Evolutionary conservation across 2,888 invertebrate species (phyloP).

Genomic region (Pimpla rufipes): DNA sequence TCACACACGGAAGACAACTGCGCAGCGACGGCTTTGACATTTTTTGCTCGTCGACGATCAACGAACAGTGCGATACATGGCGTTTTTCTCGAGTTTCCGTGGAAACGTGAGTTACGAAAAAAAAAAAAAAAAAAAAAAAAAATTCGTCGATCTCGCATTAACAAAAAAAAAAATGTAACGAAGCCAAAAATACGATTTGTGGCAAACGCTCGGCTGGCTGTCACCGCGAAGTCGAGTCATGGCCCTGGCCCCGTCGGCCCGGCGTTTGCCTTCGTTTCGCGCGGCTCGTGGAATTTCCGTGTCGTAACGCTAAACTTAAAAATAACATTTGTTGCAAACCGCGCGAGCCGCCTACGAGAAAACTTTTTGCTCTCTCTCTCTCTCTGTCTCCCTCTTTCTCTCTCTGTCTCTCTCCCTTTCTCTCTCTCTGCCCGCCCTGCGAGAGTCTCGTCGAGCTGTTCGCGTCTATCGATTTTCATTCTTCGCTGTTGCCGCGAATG

Average conservation of each 20-base stretch:
- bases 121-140: background rate
- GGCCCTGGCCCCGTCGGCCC: slow-evolving; percentile 6
- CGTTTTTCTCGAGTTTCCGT: slow-evolving; percentile 52
- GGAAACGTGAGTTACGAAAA: slow-evolving; percentile 49
- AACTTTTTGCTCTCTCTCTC: slow-evolving; percentile 8
- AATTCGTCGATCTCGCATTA: background rate
- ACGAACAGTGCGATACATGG: slow-evolving; percentile 44
- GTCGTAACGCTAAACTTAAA: slow-evolving; percentile 51
- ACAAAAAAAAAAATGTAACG: background rate
- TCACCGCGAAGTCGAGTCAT: background rate
- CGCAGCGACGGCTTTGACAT: slow-evolving; percentile 34
- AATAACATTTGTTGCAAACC: slow-evolving; percentile 56
- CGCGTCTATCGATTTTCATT: slow-evolving; percentile 30
- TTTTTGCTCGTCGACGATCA: background rate
- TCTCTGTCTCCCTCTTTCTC: background rate
- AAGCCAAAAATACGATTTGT: background rate
- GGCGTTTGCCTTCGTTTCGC: background rate
- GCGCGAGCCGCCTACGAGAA: slow-evolving; percentile 46
- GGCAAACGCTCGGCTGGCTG: background rate
- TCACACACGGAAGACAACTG: slow-evolving; percentile 25
- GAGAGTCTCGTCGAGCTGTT: too few species aligned
- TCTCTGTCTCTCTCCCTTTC: background rate
- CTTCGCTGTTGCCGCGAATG: slow-evolving; percentile 8
- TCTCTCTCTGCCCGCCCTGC: slow-evolving; percentile 2
- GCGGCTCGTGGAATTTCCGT: background rate